phyloP scores from a whole-genome alignment of 2,113 vertebrate genomes.

The Noturus placidus region DNA sequence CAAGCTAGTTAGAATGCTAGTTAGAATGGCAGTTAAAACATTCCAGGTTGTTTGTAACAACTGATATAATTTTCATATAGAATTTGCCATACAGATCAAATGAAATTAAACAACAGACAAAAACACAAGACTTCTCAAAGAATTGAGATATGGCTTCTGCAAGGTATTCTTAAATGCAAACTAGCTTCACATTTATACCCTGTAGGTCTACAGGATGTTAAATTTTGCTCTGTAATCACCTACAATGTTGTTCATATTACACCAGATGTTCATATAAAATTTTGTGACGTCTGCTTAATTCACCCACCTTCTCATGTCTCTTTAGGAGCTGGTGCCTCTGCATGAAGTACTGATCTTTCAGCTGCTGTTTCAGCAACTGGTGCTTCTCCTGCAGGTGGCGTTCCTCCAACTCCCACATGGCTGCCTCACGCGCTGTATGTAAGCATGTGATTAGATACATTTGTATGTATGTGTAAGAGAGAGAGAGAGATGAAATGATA shows the following conservation, averaged over 20 bases:
- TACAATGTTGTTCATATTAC: too few relatives aligned
- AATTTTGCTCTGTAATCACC: neutral
- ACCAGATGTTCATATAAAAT: neutral
- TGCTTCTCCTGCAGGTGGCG: conserved; percentile 98
- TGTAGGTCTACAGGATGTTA: neutral
- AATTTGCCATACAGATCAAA: neutral
- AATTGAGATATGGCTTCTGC: neutral
- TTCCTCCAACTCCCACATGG: conserved; percentile 97
- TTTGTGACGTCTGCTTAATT: neutral
- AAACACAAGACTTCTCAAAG: neutral
- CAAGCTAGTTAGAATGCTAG: neutral
- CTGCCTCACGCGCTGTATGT: conserved; percentile 87
- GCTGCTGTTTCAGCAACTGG: conserved; percentile 94
- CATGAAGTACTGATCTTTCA: conserved; percentile 99
- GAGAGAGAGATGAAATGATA: neutral
- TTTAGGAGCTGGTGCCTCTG: conserved; percentile 97
- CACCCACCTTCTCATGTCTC: conserved; percentile 93
- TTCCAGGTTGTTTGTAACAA: neutral
- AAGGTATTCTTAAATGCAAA: neutral
- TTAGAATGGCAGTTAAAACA: neutral
- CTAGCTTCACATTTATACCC: neutral
- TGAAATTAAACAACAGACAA: neutral
- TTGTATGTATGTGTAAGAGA: neutral
- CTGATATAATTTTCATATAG: neutral
- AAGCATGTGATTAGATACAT: neutral